Conservation (phyloP, 2,888 invertebrate species). For the Polydrusus cervinus region DNA sequence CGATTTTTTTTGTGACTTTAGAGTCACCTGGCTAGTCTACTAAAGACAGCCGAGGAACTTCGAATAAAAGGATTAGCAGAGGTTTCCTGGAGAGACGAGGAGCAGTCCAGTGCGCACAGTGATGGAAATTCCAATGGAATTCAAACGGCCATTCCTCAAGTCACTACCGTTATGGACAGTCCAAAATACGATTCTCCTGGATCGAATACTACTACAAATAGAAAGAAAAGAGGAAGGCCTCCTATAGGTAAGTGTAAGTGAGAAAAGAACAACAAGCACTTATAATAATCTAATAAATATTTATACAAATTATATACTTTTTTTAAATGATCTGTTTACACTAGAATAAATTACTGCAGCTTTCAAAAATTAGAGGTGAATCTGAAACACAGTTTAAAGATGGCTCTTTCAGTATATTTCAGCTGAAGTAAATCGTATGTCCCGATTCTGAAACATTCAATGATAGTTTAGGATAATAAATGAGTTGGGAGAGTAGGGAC, state of each 20-base stretch:
- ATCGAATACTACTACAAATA: constrained; percentile 70
- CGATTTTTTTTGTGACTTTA: constrained; percentile 67
- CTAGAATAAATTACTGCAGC: too few species aligned
- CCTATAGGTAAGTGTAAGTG: constrained; percentile 70
- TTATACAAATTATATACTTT: neutral
- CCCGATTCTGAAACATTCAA: too few species aligned
- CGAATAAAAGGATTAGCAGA: constrained; percentile 94
- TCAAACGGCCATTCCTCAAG: constrained; percentile 69
- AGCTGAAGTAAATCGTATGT: too few species aligned
- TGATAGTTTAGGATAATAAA: too few species aligned
- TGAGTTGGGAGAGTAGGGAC: too few species aligned
- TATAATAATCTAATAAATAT: too few species aligned
- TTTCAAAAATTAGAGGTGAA: too few species aligned
- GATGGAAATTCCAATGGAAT: constrained; percentile 64
- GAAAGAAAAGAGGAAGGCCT: constrained; percentile 79
- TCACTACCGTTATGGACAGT: constrained; percentile 70
- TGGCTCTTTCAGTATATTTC: too few species aligned
- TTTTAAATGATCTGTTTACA: too few species aligned
- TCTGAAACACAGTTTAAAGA: too few species aligned
- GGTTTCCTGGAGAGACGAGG: constrained; percentile 87
- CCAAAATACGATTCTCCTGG: constrained; percentile 59
- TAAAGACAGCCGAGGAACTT: constrained; percentile 94
- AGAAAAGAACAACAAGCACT: neutral
- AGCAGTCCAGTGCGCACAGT: constrained; percentile 62
- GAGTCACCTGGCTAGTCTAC: constrained; percentile 89